Evolutionary conservation across 2,888 invertebrate genomes (phyloP).

Genomic region (Drosophila kanekoi): DNA sequence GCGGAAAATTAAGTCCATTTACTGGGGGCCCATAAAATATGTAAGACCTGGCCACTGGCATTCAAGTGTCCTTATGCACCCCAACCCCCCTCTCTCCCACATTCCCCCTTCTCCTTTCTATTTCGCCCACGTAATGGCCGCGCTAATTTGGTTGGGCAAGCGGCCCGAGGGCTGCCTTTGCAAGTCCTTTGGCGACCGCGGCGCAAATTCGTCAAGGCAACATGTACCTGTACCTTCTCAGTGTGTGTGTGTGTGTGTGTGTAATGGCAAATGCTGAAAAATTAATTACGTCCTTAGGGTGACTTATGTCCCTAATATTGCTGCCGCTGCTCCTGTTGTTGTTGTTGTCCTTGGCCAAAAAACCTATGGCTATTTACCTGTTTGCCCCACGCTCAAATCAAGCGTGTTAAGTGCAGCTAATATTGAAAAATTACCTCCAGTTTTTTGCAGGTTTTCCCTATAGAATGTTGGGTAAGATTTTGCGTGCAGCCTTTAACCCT

Average conservation of each 20-base stretch:
- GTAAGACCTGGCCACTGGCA: conserved; percentile 50
- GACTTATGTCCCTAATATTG: conserved; percentile 61
- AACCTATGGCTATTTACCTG: conserved; percentile 50
- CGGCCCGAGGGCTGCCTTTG: conserved; percentile 55
- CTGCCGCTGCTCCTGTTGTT: conserved; percentile 20
- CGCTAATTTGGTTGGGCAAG: conserved; percentile 73
- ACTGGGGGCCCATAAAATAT: conserved; percentile 71
- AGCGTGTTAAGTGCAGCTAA: conserved; percentile 75
- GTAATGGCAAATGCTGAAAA: conserved; percentile 81
- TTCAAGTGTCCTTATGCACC: conserved; percentile 54
- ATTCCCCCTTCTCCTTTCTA: background rate
- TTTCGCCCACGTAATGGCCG: conserved; percentile 41
- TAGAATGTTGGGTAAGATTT: background rate
- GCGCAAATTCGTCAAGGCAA: conserved; percentile 78
- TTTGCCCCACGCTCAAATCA: conserved; percentile 66
- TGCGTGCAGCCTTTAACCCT: conserved; percentile 13
- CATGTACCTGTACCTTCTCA: conserved; percentile 21
- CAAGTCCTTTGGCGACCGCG: conserved; percentile 56
- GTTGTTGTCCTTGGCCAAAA: conserved; percentile 35
- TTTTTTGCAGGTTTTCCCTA: conserved; percentile 21
- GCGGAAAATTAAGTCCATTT: conserved; percentile 79
- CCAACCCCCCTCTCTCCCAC: background rate
- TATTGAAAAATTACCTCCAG: conserved; percentile 73
- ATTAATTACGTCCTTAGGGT: conserved; percentile 84
- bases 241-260: conserved; percentile 13